phyloP scores from a whole-genome alignment of 1,140 invertebrate genomes.

The Maniola jurtina region DNA sequence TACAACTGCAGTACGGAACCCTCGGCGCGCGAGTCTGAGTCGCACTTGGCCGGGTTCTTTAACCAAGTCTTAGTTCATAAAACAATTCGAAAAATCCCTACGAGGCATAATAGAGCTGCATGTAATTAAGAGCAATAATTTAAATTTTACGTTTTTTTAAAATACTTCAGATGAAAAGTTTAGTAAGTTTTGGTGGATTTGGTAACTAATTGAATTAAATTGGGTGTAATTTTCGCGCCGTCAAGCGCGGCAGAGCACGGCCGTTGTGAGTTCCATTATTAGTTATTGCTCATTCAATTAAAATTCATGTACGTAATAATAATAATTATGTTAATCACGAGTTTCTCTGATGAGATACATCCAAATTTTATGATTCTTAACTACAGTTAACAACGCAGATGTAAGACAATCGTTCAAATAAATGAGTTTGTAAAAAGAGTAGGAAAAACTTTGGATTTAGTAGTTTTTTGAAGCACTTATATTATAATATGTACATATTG shows the following conservation, averaged over 20 bases:
- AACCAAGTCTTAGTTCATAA: background rate
- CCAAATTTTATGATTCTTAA: conserved; percentile 18
- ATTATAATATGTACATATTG: too few relatives aligned
- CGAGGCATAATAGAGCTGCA: background rate
- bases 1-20: too few relatives aligned
- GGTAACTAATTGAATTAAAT: conserved; percentile 29
- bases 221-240: conserved; percentile 29
- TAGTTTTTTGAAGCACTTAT: too few relatives aligned
- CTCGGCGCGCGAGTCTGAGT: too few relatives aligned
- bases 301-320: conserved; percentile 30
- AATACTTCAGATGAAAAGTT: conserved; percentile 6
- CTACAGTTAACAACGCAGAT: conserved; percentile 9
- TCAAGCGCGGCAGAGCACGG: conserved; percentile 22
- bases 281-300: conserved; percentile 32
- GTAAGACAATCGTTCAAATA: conserved; percentile 1
- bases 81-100: background rate
- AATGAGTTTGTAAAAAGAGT: background rate
- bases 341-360: conserved; percentile 17
- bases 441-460: background rate
- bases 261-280: conserved; percentile 24
- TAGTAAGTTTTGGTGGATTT: conserved; percentile 17
- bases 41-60: too few relatives aligned
- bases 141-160: conserved; percentile 2
- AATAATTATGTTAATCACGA: conserved; percentile 28
- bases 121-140: conserved; percentile 4